Evolutionary conservation across 1,140 invertebrate species (phyloP).

Genomic region (Heliconius hermathena): DNA sequence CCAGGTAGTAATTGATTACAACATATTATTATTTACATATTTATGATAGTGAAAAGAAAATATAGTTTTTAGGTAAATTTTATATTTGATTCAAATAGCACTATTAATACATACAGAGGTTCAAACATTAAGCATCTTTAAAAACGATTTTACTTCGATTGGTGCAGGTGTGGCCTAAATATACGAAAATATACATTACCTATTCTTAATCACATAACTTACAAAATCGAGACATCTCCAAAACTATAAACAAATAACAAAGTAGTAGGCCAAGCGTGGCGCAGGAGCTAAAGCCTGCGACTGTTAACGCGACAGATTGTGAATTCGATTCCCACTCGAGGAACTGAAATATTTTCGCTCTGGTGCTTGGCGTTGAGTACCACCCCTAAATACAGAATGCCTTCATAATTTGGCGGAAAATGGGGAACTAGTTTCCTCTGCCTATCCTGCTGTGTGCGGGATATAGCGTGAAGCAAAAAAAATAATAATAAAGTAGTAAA

Average conservation of each 20-base stretch:
- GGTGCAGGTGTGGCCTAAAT: background rate
- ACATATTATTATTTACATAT: constrained; percentile 1
- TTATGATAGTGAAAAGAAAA: background rate
- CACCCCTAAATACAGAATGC: too few relatives aligned
- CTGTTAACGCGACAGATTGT: too few relatives aligned
- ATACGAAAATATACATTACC: background rate
- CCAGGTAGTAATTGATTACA: constrained; percentile 25
- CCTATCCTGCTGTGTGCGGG: too few relatives aligned
- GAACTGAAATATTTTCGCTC: too few relatives aligned
- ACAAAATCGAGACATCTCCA: background rate
- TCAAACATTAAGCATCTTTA: background rate
- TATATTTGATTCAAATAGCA: background rate
- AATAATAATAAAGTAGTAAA: background rate
- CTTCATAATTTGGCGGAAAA: too few relatives aligned
- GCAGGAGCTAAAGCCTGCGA: too few relatives aligned
- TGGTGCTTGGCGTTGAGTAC: too few relatives aligned
- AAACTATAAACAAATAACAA: background rate
- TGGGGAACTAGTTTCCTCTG: too few relatives aligned
- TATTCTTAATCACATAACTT: background rate
- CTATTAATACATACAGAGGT: background rate
- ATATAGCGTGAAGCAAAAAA: too few relatives aligned
- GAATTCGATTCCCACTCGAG: too few relatives aligned
- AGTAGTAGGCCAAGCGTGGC: too few relatives aligned
- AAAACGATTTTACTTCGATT: background rate
- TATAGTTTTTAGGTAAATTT: background rate